phyloP scores from a whole-genome alignment of 2,888 invertebrate species.

The Pardosa pseudoannulata region DNA sequence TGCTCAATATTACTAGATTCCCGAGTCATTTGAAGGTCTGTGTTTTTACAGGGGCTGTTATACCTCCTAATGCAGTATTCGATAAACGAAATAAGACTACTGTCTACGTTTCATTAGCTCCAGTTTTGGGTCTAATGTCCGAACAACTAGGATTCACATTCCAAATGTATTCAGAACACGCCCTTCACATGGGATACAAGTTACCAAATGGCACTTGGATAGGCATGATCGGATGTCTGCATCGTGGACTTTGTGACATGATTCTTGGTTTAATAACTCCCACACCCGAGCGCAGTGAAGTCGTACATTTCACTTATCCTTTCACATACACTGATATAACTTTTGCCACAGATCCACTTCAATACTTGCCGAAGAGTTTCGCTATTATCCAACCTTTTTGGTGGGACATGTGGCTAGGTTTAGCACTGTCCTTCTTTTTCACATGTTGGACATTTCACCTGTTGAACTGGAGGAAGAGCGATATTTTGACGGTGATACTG shows the following conservation, averaged over 20 bases:
- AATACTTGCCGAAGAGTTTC: not conserved
- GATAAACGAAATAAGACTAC: no score
- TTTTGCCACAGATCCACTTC: not conserved
- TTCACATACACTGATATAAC: not conserved
- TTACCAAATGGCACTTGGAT: not conserved
- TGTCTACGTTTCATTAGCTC: no score
- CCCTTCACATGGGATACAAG: not conserved
- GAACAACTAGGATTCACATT: not conserved
- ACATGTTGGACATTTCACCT: not conserved
- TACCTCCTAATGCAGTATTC: no score
- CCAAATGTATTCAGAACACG: not conserved
- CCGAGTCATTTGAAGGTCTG: no score
- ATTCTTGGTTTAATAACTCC: not conserved
- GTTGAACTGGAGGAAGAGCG: not conserved
- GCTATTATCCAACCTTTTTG: not conserved
- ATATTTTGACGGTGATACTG: not conserved
- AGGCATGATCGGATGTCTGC: not conserved
- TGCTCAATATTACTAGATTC: no score
- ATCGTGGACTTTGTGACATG: not conserved
- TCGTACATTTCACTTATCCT: not conserved
- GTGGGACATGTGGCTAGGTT: not conserved
- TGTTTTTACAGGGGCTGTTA: no score
- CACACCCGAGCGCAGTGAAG: not conserved
- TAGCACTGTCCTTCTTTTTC: not conserved
- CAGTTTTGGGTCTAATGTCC: not conserved